A percentile compares a stretch with the other conserved stretches of the same genome.
Evolutionary conservation across 1,140 invertebrate genomes (phyloP).

Genomic region (Diabrotica undecimpunctata): DNA sequence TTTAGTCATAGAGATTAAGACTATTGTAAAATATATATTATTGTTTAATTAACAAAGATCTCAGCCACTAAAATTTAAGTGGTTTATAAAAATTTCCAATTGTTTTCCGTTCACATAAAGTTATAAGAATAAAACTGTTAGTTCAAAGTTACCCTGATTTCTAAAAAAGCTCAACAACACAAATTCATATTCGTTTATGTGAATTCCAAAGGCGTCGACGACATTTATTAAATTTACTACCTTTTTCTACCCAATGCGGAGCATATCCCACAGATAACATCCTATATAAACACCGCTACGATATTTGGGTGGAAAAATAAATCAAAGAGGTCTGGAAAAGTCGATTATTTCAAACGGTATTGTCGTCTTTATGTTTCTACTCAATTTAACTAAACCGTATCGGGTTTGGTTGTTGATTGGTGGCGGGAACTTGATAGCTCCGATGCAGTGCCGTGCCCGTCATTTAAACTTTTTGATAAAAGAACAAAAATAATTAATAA

Average conservation of each 20-base stretch:
- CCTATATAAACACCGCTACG: conserved; percentile 5
- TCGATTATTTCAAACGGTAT: conserved; percentile 14
- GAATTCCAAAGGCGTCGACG: not conserved
- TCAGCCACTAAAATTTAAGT: not conserved
- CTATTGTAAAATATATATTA: too few relatives aligned
- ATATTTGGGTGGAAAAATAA: conserved; percentile 9
- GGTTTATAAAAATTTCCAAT: not conserved
- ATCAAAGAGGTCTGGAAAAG: conserved; percentile 12
- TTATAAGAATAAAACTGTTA: not conserved
- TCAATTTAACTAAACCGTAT: conserved; percentile 16
- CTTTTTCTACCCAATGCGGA: conserved; percentile 5
- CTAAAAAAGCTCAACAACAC: not conserved
- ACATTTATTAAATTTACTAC: conserved; percentile 10
- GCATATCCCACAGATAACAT: not conserved
- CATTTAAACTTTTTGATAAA: too few relatives aligned
- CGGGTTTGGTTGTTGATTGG: conserved; percentile 8
- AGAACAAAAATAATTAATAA: too few relatives aligned
- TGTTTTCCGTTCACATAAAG: not conserved
- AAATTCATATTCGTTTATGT: conserved; percentile 5
- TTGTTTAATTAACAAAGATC: not conserved
- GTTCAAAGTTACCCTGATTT: not conserved
- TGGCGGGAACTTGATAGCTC: not conserved
- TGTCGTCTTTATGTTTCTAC: conserved; percentile 14
- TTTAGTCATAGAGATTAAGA: too few relatives aligned
- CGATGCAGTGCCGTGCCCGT: not conserved